Evolutionary conservation across 2,888 invertebrate species (phyloP).

Genomic region (Euproctis similis): DNA sequence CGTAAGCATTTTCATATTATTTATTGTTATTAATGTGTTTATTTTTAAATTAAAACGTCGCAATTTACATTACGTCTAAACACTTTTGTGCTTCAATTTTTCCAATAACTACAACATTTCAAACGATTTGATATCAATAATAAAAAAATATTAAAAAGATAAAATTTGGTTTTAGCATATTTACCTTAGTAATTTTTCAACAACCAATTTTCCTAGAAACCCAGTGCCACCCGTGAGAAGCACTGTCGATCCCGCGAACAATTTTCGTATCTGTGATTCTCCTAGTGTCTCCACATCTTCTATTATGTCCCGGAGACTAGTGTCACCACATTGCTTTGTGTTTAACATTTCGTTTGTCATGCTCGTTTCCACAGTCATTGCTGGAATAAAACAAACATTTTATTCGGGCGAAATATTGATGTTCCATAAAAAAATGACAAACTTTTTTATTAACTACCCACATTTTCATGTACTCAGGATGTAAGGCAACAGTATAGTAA

Average conservation of each 20-base stretch:
- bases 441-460: neutral
- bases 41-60: too few relatives aligned
- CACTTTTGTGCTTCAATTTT: too few relatives aligned
- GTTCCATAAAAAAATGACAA: neutral
- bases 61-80: too few relatives aligned
- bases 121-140: too few relatives aligned
- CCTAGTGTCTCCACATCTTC: conserved; percentile 37
- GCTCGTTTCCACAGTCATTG: conserved; percentile 10
- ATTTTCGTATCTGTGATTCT: conserved; percentile 56
- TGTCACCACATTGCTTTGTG: conserved; percentile 60
- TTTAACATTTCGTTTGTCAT: conserved; percentile 12
- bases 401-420: neutral
- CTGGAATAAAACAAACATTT: conserved; percentile 11
- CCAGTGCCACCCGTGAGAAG: conserved; percentile 95
- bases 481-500: neutral
- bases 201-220: conserved; percentile 94
- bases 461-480: neutral
- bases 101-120: too few relatives aligned
- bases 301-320: conserved; percentile 63
- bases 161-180: too few relatives aligned
- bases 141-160: too few relatives aligned
- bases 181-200: conserved; percentile 91
- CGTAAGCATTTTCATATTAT: too few relatives aligned
- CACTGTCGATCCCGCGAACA: conserved; percentile 65
- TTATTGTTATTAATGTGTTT: too few relatives aligned